Evolutionary conservation across 2,888 invertebrate species (phyloP), one percentile per base, ranked within the genome.

Genomic region (Cephus pulcher): DNA sequence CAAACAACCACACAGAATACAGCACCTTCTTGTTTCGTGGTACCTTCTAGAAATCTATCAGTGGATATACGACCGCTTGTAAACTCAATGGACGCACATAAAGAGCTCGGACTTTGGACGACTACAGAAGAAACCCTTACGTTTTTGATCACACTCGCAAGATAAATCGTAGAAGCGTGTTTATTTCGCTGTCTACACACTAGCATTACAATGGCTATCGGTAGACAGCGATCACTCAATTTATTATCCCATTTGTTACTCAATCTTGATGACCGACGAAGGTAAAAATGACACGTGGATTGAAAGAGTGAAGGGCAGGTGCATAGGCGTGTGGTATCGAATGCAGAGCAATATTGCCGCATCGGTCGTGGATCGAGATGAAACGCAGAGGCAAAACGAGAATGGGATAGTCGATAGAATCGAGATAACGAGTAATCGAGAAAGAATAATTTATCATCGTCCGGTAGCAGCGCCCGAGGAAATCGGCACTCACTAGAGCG

Each of bases 141-240:
- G 56, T 56, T 23, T 56, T 56, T 23, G 56, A 56, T 56, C 56
- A 23, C 56, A 23, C 56, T 56, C 2, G 23, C 56, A 23, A 23
- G 56, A 56, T 56, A 56, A 56, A 56, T 56, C 0, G 23, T 9
- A 56, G 9, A 56, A 56, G 56, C 56, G 87, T 86, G 85, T 86
- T 87, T 84, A 85, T 87, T 84, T 83, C 81, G 79, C 81, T 82
- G 81, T 85, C 86, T 84, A 84, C 84, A 83, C 79, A 76, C 76
- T 79, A 80, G 81, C 82, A 80, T 84, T 83, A 84, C 83, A 85
- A 85, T 86, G 86, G 87, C 87, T 88, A 88, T 87, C 88, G 85
- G 84, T 80, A 83, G 80, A 84, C 84, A 86, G 87, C 87, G 85
- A 88, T 86, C 86, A 85, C 80, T 84, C 84, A 85, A 88, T 88